Base-by-base conservation (phyloP, 2,113 vertebrate species). In the Poeciliopsis turrubarensis region DNA sequence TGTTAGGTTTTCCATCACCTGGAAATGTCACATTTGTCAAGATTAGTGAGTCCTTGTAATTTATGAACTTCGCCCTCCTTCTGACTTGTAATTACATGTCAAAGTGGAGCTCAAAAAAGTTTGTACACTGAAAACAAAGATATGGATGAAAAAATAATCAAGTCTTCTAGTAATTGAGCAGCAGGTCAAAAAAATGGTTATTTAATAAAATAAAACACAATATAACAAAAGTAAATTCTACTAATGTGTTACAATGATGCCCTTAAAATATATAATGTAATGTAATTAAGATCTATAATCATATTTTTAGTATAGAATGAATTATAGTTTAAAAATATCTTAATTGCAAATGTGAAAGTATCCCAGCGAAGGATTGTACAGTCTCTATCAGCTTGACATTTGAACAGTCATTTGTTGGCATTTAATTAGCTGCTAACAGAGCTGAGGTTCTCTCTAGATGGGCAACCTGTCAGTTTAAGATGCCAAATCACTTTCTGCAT, bases 21-120 rank as follows among this genome's bases (percentile, higher is more conserved):
- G 76, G 71, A 89, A 90, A 87, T 86, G 85, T 79, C 85, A 85
- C 57, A 3, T 82, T 77, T 54, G 44, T 81, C 78, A 3, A 1
- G 63, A 60, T 77, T 27, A 29, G 31, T 74, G 68, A 44, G 61
- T 30, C 6, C 19, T 68, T 83, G 60, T 68, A 81, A 78, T 4
- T 3, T 70, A 73, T 63, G 29, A 60, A 72, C 44, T 41, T 67
- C 34, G 34, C 70, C 72, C 29, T 34, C 67, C 32, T 75, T 76
- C 75, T 87, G 74, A 89, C n/a, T 86, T 73, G 66, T 31, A 73
- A 77, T 73, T 80, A 25, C 51, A 65, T 31, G 22, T 74, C 17
- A 25, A 62, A 29, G 64, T 22, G 69, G 65, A 76, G 22, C 12
- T 68, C 31, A 60, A 29, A 31, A 32, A 41, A 73, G 0, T 19